Conservation (phyloP, 2,113 vertebrate genomes). For the Oriolus oriolus region DNA sequence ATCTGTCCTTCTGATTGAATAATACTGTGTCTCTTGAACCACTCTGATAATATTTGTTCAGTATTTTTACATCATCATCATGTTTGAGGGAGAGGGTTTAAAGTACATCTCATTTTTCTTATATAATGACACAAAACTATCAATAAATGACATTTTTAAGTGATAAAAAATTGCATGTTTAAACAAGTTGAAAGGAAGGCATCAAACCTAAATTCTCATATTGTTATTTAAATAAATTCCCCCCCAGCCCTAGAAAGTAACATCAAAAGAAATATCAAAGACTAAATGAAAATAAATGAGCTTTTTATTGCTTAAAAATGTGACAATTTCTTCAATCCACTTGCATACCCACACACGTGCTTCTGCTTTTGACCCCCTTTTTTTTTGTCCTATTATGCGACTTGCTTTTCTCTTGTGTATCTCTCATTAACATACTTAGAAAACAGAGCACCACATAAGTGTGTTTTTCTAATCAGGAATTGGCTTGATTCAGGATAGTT, state of each 20-base stretch:
- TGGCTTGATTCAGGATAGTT: background rate
- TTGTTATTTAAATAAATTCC: background rate
- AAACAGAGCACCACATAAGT: background rate
- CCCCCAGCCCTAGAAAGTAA: background rate
- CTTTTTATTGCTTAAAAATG: background rate
- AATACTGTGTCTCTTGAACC: background rate
- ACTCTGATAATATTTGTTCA: background rate
- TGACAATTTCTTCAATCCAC: background rate
- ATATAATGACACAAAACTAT: background rate
- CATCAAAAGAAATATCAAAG: background rate
- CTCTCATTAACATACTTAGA: background rate
- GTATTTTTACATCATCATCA: background rate
- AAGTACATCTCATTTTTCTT: background rate
- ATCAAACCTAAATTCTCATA: background rate
- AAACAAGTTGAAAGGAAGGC: background rate
- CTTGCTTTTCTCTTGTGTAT: background rate
- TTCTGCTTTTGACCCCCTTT: background rate
- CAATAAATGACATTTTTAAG: background rate
- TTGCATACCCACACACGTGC: fast-evolving
- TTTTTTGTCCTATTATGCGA: background rate
- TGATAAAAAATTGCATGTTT: background rate
- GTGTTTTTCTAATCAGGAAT: background rate
- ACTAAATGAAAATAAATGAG: background rate
- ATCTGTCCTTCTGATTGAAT: background rate
- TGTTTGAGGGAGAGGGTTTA: background rate